These are phyloP conservation scores for Luperina testacea DNA, from an alignment of 2,888 invertebrate genomes.

Conservation along the genomic window DNA sequence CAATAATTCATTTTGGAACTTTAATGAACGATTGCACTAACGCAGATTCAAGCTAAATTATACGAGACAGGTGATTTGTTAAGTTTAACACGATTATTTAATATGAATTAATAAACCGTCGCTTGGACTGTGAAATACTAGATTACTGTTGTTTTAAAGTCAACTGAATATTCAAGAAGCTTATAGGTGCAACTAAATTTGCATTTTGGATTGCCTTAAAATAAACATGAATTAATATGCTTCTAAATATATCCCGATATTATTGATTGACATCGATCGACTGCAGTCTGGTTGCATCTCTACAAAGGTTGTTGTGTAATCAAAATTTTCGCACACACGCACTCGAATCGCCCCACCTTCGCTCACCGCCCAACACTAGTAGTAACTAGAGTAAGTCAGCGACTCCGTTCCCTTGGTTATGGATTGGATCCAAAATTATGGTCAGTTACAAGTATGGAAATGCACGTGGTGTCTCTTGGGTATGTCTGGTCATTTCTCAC, in stretches of 20 bases:
- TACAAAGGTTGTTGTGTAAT: not conserved
- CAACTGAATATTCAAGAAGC: not conserved
- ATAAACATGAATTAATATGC: no score
- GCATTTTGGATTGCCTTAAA: not conserved
- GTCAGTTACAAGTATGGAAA: slow-evolving; percentile 80
- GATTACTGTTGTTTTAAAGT: not conserved
- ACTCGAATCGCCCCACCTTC: not conserved
- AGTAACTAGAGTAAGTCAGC: slow-evolving; percentile 77
- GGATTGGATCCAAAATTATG: slow-evolving; percentile 87
- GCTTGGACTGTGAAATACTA: not conserved
- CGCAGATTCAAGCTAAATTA: not conserved
- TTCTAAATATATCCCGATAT: not conserved
- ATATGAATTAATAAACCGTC: not conserved
- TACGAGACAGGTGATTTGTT: not conserved
- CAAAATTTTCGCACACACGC: not conserved
- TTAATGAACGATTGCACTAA: not conserved
- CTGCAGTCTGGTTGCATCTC: not conserved
- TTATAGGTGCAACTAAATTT: no score
- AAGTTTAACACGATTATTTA: not conserved
- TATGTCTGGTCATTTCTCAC: slow-evolving; percentile 73
- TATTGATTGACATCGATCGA: not conserved
- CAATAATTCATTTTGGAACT: not conserved
- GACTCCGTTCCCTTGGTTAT: slow-evolving; percentile 77
- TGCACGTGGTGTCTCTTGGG: slow-evolving; percentile 82
- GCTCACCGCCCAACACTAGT: slow-evolving; percentile 59